Base-by-base conservation (phyloP, 1,140 invertebrate genomes). In the Gonioctena quinquepunctata region DNA sequence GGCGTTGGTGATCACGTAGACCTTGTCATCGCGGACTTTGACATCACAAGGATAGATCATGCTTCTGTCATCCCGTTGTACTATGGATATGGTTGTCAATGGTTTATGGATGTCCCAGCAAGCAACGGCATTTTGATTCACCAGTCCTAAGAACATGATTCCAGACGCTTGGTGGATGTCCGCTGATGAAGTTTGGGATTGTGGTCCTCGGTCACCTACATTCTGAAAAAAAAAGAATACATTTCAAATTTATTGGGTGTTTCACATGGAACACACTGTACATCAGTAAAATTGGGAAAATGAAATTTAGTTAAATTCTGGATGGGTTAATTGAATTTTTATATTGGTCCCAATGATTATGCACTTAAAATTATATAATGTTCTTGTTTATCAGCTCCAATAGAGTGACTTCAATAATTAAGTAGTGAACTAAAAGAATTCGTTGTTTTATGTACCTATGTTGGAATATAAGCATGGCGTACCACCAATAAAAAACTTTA, bases 71-170 rank as follows among this genome's bases (percentile, higher is more conserved):
- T 92, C 86, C 69, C 86, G 82, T 0, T 86, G 87, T 3, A 93
- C 77, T 4, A 87, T 82, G 0, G 84, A 88, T 49, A 92, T 83
- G 74, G 88, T 89, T 13, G 79, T 81, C 4, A 92, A 83, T 0
- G 85, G 78, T 42, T 85, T 87, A 8, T 87, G 82, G 0, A 85
- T 88, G 68, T 92, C 90, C 91, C 91, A 93, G 72, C 91, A 93
- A 0, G 88, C 88, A 1, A 93, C 79, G 0, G 89, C 89, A 72
- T 91, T 90, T 50, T 84, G 84, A 16, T 88, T 90, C 3, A 92
- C 85, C 66, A 91, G 87, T 0, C 87, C 86, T 68, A 89, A 89
- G 77, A 92, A 91, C 11, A 91, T 80, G 25, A 90, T 86, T 0
- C 85, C 85, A 2, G 85, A 67, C 7, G 72, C 27, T 75, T 77